Evolutionary conservation across 2,888 invertebrate genomes (phyloP).

Genomic region (Tanypteryx hageni): DNA sequence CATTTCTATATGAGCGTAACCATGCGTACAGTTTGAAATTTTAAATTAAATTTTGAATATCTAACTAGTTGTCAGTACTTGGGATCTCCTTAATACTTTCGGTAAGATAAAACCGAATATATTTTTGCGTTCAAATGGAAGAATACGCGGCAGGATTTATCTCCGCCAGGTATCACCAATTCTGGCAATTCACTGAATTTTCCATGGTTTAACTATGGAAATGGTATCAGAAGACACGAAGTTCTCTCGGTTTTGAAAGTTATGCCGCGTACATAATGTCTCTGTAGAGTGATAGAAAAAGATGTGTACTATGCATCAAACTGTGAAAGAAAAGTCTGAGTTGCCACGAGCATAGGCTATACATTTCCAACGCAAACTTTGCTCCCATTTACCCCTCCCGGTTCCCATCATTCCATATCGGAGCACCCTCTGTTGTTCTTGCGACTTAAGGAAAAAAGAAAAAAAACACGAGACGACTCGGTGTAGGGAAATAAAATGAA

Average conservation of each 20-base stretch:
- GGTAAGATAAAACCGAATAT: too few species aligned
- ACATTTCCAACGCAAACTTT: conserved; percentile 34
- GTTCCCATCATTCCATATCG: not conserved
- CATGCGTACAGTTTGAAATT: too few species aligned
- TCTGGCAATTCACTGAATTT: not conserved
- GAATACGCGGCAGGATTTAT: not conserved
- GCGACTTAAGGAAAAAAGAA: conserved; percentile 34
- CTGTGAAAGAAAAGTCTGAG: not conserved
- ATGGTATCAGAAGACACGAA: not conserved
- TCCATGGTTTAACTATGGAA: not conserved
- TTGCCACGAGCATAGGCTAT: not conserved
- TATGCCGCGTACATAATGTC: not conserved
- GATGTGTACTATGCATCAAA: not conserved
- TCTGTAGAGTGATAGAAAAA: not conserved
- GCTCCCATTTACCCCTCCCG: not conserved
- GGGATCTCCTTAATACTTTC: too few species aligned
- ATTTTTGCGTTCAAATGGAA: too few species aligned
- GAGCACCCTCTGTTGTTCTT: conserved; percentile 40
- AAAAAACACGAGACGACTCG: conserved; percentile 18
- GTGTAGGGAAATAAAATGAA: conserved; percentile 4
- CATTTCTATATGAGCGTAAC: too few species aligned
- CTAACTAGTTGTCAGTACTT: too few species aligned
- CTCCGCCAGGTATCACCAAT: not conserved
- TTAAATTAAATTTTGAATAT: too few species aligned
- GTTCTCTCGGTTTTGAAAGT: not conserved